These are phyloP conservation scores for Matsumyia berberina DNA, from an alignment of 2,888 invertebrate species.

Conservation along the genomic window DNA sequence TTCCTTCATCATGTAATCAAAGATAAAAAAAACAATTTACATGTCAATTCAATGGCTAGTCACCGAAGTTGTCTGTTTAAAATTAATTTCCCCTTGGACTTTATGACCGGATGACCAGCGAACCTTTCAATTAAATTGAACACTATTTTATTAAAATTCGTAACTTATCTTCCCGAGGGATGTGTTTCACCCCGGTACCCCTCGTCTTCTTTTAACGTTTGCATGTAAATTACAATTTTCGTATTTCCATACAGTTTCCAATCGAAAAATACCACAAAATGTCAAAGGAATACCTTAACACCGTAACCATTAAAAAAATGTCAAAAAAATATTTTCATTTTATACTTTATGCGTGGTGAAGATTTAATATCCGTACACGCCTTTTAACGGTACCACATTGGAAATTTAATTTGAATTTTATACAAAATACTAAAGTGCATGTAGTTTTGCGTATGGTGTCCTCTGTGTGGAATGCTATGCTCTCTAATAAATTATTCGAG, in stretches of 20 bases:
- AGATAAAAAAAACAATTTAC: constrained; percentile 15
- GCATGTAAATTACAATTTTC: constrained; percentile 3
- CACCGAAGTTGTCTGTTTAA: background rate
- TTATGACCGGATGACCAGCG: no score
- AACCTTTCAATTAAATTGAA: constrained; percentile 42
- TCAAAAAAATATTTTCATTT: background rate
- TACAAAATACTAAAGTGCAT: background rate
- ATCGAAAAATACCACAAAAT: constrained; percentile 65
- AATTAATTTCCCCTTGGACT: constrained; percentile 63
- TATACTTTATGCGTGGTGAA: no score
- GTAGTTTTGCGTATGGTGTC: background rate
- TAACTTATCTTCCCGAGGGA: constrained; percentile 52
- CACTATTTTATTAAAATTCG: constrained; percentile 51
- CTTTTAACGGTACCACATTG: no score
- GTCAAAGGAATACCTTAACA: constrained; percentile 54
- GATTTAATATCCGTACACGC: background rate
- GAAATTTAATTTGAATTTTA: background rate
- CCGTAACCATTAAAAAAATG: constrained; percentile 9
- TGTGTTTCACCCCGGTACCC: constrained; percentile 16
- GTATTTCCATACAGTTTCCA: constrained; percentile 32
- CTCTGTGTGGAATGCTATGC: constrained; percentile 6
- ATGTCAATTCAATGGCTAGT: constrained; percentile 38
- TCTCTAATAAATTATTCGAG: background rate
- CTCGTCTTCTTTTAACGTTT: background rate
- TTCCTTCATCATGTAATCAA: background rate